phyloP scores from a whole-genome alignment of 1,140 invertebrate species.

The Leptoteleia sp. region DNA sequence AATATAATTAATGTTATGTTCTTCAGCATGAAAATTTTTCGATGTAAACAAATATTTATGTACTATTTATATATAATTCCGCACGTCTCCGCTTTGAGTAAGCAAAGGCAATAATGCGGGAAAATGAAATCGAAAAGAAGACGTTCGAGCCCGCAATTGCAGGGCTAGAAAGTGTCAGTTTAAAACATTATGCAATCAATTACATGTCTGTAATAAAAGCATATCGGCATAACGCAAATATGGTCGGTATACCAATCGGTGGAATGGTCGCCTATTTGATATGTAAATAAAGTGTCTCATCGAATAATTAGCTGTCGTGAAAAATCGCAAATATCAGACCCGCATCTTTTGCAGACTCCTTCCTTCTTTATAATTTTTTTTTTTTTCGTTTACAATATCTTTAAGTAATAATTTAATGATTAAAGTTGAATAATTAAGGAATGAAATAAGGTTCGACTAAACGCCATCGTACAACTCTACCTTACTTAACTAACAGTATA shows the following conservation, averaged over 20 bases:
- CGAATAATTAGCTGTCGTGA: constrained; percentile 73
- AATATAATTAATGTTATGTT: constrained; percentile 40
- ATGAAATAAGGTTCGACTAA: constrained; percentile 75
- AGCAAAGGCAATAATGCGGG: constrained; percentile 27
- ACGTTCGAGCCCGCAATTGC: constrained; percentile 1
- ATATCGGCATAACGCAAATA: constrained; percentile 58
- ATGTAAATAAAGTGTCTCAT: constrained; percentile 79
- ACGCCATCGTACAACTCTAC: constrained; percentile 55
- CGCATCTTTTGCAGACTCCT: constrained; percentile 17
- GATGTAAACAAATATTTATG: constrained; percentile 55
- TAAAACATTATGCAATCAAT: constrained; percentile 43
- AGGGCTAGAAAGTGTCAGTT: constrained; percentile 18
- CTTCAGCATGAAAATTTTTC: constrained; percentile 48
- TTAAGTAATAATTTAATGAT: constrained; percentile 48
- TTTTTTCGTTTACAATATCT: constrained; percentile 22
- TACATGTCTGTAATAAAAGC: constrained; percentile 55
- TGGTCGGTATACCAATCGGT: constrained; percentile 59
- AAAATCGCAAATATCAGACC: constrained; percentile 52
- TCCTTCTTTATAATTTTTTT: not conserved
- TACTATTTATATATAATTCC: constrained; percentile 35
- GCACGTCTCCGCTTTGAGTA: constrained; percentile 11
- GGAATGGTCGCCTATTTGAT: constrained; percentile 78
- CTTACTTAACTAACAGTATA: constrained; percentile 77
- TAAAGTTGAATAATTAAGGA: constrained; percentile 61
- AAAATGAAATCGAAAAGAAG: constrained; percentile 51